Percentiles rank a stretch among this genome's conserved stretches.
These are phyloP conservation scores for Bombus sylvicola DNA, from an alignment of 1,140 invertebrate genomes.

Conservation along the genomic window DNA sequence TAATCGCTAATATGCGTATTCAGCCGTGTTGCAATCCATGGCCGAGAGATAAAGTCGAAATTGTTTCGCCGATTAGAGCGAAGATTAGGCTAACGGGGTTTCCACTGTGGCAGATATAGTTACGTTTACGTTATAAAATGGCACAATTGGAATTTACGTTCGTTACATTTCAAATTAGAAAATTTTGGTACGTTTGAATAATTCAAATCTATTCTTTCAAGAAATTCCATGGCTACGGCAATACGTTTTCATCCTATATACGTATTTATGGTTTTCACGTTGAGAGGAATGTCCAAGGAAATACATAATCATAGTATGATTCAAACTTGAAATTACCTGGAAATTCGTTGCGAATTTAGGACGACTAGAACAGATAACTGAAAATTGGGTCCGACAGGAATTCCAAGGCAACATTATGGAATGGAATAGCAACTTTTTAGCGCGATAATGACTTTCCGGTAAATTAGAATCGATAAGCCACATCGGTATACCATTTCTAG, in stretches of 20 bases:
- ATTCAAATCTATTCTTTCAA: too few relatives aligned
- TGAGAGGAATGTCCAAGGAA: neutral
- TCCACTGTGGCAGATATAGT: neutral
- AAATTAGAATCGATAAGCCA: constrained; percentile 61
- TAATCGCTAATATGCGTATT: constrained; percentile 27
- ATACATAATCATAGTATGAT: neutral
- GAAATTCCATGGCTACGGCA: too few relatives aligned
- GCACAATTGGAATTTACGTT: neutral
- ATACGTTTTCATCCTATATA: too few relatives aligned
- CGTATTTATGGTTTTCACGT: too few relatives aligned
- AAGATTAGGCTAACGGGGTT: neutral
- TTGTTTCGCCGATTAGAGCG: neutral
- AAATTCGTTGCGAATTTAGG: neutral
- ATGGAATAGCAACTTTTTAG: constrained; percentile 23
- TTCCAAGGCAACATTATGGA: constrained; percentile 6
- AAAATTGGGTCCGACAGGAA: neutral
- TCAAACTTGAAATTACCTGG: neutral
- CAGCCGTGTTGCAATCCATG: neutral
- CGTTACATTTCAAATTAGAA: too few relatives aligned
- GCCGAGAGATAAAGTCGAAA: constrained; percentile 27
- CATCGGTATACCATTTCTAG: constrained; percentile 49
- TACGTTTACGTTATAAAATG: neutral
- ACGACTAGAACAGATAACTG: neutral
- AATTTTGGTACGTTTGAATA: too few relatives aligned
- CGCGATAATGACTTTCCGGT: constrained; percentile 60